phyloP scores from a whole-genome alignment of 2,113 vertebrate species.

The Caranx ignobilis region DNA sequence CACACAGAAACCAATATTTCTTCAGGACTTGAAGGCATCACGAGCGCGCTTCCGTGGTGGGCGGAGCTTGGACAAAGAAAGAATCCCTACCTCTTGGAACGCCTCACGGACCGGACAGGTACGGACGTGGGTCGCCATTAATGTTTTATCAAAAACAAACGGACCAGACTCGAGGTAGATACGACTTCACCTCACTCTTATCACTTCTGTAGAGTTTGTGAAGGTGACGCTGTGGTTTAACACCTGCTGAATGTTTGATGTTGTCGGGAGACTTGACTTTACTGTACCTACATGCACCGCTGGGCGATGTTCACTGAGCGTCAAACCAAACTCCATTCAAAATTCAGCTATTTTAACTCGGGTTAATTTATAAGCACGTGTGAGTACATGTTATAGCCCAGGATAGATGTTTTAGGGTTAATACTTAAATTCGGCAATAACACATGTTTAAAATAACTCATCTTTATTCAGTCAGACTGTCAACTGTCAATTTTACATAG shows the following conservation, averaged over 20 bases:
- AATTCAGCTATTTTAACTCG: neutral
- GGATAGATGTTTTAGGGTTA: neutral
- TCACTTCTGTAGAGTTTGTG: neutral
- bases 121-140: neutral
- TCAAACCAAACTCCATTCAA: neutral
- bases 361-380: fast-evolving
- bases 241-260: neutral
- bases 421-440: neutral
- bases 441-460: fast-evolving
- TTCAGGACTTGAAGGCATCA: slow-evolving; percentile 42
- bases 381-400: neutral
- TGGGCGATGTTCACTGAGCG: neutral
- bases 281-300: neutral
- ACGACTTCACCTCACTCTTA: neutral
- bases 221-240: neutral
- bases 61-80: slow-evolving; percentile 11
- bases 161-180: slow-evolving; percentile 12
- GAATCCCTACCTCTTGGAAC: neutral
- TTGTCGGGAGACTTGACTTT: neutral
- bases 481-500: neutral
- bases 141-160: no score
- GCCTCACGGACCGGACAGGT: slow-evolving; percentile 34
- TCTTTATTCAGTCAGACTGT: neutral
- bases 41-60: slow-evolving; percentile 5
- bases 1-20: neutral